Conservation (phyloP, 2,113 vertebrate species). For the Acanthochromis polyacanthus region DNA sequence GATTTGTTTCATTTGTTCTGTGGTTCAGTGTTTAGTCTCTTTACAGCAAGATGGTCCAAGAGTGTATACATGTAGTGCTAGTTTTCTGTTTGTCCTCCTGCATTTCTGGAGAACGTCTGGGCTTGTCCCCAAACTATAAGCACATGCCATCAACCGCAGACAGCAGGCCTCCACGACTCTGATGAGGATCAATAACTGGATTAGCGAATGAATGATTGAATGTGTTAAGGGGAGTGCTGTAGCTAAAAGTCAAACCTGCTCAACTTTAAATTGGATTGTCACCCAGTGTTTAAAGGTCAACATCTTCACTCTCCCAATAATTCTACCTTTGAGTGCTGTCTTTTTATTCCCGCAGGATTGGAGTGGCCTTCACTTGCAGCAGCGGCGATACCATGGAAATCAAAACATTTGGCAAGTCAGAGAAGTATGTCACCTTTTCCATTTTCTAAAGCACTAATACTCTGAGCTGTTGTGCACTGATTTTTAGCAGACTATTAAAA, state of each 20-base stretch:
- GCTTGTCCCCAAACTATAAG: background rate
- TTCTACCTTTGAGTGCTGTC: background rate
- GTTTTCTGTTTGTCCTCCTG: too few species aligned
- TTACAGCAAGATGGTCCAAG: too few species aligned
- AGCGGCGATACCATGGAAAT: conserved; percentile 92
- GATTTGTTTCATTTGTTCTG: too few species aligned
- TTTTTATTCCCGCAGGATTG: conserved; percentile 84
- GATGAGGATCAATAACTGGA: too few species aligned
- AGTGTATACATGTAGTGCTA: too few species aligned
- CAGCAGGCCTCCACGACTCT: background rate
- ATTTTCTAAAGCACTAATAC: conserved; percentile 6
- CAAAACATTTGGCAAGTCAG: conserved; percentile 91
- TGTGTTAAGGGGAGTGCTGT: background rate
- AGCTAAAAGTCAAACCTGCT: background rate
- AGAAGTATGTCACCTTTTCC: conserved; percentile 85
- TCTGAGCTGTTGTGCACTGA: background rate
- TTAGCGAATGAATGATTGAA: background rate
- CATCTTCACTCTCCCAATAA: background rate
- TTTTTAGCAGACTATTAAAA: background rate
- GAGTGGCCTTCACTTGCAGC: conserved; percentile 90
- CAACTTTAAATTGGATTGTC: conserved; percentile 3
- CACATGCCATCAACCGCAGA: background rate
- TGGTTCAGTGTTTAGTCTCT: too few species aligned
- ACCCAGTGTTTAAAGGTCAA: background rate
- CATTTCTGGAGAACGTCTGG: background rate